Percentiles rank a stretch among this genome's conserved stretches.
phyloP scores from a whole-genome alignment of 2,888 invertebrate species.

The Nesidiocoris tenuis region DNA sequence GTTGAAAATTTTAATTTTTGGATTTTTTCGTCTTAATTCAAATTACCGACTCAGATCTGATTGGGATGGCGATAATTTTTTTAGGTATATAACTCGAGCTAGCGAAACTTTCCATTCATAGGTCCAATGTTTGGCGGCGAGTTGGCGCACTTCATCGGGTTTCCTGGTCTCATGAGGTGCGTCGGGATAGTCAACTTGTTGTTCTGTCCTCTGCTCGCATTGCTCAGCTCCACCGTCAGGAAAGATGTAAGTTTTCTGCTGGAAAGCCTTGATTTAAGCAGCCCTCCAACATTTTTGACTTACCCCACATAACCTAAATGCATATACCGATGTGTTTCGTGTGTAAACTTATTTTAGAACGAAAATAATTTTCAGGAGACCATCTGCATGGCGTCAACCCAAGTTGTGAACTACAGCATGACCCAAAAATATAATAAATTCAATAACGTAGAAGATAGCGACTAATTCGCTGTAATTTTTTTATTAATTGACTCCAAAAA shows the following conservation, averaged over 20 bases:
- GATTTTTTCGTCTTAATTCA: no score
- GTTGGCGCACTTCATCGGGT: conserved; percentile 68
- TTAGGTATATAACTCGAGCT: no score
- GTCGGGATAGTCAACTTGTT: conserved; percentile 69
- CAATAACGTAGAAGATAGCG: conserved; percentile 48
- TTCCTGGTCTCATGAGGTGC: conserved; percentile 71
- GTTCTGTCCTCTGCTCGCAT: conserved; percentile 65
- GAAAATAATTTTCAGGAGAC: conserved; percentile 34
- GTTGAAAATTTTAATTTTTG: background rate
- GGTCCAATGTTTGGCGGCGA: conserved; percentile 76
- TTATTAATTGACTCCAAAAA: no score
- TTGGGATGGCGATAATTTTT: no score
- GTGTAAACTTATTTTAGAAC: no score
- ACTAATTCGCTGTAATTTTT: no score
- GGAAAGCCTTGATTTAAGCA: no score
- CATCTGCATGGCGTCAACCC: background rate
- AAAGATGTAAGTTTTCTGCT: conserved; percentile 32
- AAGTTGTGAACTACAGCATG: conserved; percentile 46
- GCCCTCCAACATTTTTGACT: no score
- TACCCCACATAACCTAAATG: no score
- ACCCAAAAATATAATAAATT: conserved; percentile 45
- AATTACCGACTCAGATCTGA: no score
- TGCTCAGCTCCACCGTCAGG: conserved; percentile 36
- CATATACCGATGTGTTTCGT: no score
- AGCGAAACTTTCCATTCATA: no score